These are phyloP conservation scores for Porites australiensis DNA, from an alignment of 64 coral and sea anemone genomes.

Conservation along the genomic window DNA sequence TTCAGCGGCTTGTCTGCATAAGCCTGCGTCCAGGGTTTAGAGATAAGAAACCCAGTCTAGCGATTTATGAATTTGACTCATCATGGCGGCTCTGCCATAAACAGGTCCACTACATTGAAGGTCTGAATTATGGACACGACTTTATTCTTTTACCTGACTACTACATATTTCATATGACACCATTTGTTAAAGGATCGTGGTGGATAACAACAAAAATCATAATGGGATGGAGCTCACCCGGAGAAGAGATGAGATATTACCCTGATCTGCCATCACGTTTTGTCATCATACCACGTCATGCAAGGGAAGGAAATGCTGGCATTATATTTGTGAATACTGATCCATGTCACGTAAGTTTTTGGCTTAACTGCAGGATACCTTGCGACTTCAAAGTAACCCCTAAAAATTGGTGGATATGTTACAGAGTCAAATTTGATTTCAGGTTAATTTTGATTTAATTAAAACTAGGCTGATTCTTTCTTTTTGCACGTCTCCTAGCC, in stretches of 20 bases:
- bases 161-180: conserved; percentile 89
- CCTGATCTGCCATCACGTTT: conserved; percentile 83
- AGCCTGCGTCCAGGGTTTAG: conserved; percentile 74
- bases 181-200: conserved; percentile 74
- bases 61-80: conserved; percentile 80
- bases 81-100: conserved; percentile 72
- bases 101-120: conserved; percentile 78
- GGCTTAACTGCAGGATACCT: too few species aligned
- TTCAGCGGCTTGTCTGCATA: conserved; percentile 87
- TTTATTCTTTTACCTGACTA: conserved; percentile 88
- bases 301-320: neutral
- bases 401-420: too few species aligned
- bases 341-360: conserved; percentile 86
- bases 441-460: too few species aligned
- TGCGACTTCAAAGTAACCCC: too few species aligned
- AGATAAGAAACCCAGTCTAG: conserved; percentile 53
- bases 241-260: conserved; percentile 85
- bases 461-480: too few species aligned
- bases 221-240: conserved; percentile 81
- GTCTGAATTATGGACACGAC: conserved; percentile 86
- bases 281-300: conserved; percentile 89
- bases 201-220: conserved; percentile 65
- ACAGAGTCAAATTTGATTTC: too few species aligned
- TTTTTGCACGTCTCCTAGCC: too few species aligned
- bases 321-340: conserved; percentile 87